Evolutionary conservation across 2,113 vertebrate species (phyloP), one percentile per base, ranked within the genome.

Genomic region (Chascanopsetta lugubris): DNA sequence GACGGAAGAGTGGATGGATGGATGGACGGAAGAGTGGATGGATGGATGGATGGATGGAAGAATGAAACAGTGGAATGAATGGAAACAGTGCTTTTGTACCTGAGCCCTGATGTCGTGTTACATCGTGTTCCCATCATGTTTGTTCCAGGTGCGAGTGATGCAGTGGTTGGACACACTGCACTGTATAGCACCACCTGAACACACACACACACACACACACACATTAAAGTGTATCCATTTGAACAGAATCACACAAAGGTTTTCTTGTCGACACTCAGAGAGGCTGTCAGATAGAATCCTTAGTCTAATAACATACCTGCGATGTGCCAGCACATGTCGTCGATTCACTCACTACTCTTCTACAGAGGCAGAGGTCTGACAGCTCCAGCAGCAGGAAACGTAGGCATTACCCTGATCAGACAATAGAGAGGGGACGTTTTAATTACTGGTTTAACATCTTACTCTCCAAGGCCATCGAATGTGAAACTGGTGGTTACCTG

Each of bases 251-350:
- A 9, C 20, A 53, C 9, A 40, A 57, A 7, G 40, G 18, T n/a
- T 27, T 18, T 1, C 29, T 22, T 34, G 18, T 22, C 6, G 17
- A 12, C 6, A 0, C n/a, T 7, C 1, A 2, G 3, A 10, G 17
- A 8, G 11, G 22, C 17, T 48, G 18, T 0, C 9, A n/a, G 55
- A 42, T 11, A 20, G 17, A 22, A 24, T n/a, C 7, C 5, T 29
- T 6, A 36, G 36, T 24, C 6, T 18, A 6, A 43, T 24, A 57
- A 24, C 20, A 54, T 55, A 46, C 65, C 27, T 67, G 27, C 47
- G 48, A 68, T 74, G 65, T 83, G 69, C 55, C 3, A 4, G 24
- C 72, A 73, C 80, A 75, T 65, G 69, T 75, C 13, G 30, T 32
- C 56, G 27, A 67, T 56, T 55, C 48, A 24, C 24, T 40, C n/a